Percentiles rank a stretch among this genome's conserved stretches.
Conservation (phyloP, 1,140 invertebrate species). For the Pararge aegeria region DNA sequence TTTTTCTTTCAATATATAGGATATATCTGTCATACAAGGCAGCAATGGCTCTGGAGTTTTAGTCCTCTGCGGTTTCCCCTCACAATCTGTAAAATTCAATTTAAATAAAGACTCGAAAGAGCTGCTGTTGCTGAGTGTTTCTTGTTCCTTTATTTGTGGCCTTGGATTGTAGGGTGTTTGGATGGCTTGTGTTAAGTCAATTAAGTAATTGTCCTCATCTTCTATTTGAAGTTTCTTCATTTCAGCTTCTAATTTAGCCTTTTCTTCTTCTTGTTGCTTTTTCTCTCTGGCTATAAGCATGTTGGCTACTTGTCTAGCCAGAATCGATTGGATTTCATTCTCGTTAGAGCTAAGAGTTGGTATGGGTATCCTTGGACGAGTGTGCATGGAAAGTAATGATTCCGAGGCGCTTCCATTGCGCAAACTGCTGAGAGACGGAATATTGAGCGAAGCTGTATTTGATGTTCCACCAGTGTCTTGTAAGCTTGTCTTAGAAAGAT, state of each 20-base stretch:
- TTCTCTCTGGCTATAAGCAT: constrained; percentile 63
- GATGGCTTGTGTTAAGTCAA: constrained; percentile 56
- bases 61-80: constrained; percentile 24
- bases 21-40: constrained; percentile 54
- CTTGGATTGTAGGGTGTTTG: constrained; percentile 28
- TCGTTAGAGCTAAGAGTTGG: constrained; percentile 39
- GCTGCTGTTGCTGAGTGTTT: constrained; percentile 44
- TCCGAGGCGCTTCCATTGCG: constrained; percentile 36
- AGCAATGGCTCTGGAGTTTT: constrained; percentile 37
- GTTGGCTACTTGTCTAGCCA: constrained; percentile 57
- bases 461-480: constrained; percentile 23
- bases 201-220: constrained; percentile 41
- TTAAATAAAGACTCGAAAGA: constrained; percentile 54
- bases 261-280: constrained; percentile 41
- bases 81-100: constrained; percentile 40
- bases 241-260: constrained; percentile 39
- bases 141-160: constrained; percentile 10
- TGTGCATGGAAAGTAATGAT: constrained; percentile 26
- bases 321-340: constrained; percentile 48
- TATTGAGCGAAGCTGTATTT: constrained; percentile 23
- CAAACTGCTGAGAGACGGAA: constrained; percentile 14
- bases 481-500: constrained; percentile 53
- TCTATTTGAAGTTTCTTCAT: constrained; percentile 35
- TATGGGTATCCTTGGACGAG: constrained; percentile 35
- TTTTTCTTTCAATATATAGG: constrained; percentile 52